These are phyloP conservation scores for Semaprochilodus insignis DNA, from an alignment of 2,797 vertebrate species.

Conservation along the genomic window DNA sequence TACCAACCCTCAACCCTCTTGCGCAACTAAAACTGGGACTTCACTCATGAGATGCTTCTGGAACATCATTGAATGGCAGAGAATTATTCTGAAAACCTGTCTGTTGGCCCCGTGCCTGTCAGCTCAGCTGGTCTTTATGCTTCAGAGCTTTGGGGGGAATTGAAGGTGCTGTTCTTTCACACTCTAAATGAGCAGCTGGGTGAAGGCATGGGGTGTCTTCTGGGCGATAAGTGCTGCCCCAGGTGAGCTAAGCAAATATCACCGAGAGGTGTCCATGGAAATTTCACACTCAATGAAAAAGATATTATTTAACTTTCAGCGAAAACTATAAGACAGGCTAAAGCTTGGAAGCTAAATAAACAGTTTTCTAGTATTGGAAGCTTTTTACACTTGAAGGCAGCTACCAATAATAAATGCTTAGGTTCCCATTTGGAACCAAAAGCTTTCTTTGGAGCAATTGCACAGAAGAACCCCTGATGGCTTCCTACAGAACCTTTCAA, in stretches of 20 bases:
- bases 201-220: not conserved
- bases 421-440: not conserved
- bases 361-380: not conserved
- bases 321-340: not conserved
- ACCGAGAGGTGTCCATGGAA: not conserved
- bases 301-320: not conserved
- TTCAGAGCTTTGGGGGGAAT: no score
- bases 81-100: not conserved
- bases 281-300: slow-evolving; percentile 2
- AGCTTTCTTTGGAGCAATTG: no score
- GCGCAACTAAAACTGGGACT: not conserved
- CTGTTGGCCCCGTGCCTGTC: not conserved
- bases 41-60: slow-evolving; percentile 9
- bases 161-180: not conserved
- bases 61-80: not conserved
- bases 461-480: no score
- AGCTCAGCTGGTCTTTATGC: not conserved
- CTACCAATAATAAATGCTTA: not conserved
- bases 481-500: no score
- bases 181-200: not conserved
- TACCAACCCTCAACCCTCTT: slow-evolving; percentile 32
- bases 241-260: slow-evolving; percentile 5
- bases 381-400: not conserved
- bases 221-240: not conserved
- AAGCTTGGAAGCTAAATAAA: not conserved